Percentiles rank a stretch among this genome's conserved stretches.
phyloP scores from a whole-genome alignment of 2,888 invertebrate genomes.

The Ptycholaimellus sp. region DNA sequence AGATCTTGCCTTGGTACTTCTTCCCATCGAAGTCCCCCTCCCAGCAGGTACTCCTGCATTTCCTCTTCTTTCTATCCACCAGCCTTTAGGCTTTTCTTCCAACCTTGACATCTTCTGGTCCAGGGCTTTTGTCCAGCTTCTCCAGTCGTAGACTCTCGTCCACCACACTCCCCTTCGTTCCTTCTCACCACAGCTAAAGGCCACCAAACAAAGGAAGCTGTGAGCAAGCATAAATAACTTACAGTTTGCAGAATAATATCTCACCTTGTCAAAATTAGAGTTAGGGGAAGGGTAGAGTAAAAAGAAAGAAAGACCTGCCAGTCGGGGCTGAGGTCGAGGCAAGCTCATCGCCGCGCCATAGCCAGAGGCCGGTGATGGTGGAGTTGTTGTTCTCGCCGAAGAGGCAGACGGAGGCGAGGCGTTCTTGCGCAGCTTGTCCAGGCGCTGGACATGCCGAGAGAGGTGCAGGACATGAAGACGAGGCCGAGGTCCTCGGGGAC shows the following conservation, averaged over 20 bases:
- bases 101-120: conserved; percentile 35
- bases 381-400: conserved; percentile 77
- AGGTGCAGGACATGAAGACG: conserved; percentile 95
- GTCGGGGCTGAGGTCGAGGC: conserved; percentile 41
- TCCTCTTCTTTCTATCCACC: no score
- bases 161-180: no score
- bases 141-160: conserved; percentile 88
- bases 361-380: conserved; percentile 83
- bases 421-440: conserved; percentile 90
- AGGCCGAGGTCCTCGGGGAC: conserved; percentile 65
- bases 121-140: conserved; percentile 54
- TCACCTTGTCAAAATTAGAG: no score
- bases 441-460: conserved; percentile 83
- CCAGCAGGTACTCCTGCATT: conserved; percentile 22
- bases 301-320: conserved; percentile 15
- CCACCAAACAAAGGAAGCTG: background rate
- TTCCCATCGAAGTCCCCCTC: conserved; percentile 69
- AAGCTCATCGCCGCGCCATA: conserved; percentile 83
- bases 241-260: no score
- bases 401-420: conserved; percentile 70
- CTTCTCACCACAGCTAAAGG: background rate
- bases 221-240: no score
- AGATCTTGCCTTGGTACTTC: conserved; percentile 92
- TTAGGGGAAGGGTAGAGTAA: no score
- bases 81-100: no score